Conservation (phyloP, 2,888 invertebrate genomes). For the Tridacna gigas region DNA sequence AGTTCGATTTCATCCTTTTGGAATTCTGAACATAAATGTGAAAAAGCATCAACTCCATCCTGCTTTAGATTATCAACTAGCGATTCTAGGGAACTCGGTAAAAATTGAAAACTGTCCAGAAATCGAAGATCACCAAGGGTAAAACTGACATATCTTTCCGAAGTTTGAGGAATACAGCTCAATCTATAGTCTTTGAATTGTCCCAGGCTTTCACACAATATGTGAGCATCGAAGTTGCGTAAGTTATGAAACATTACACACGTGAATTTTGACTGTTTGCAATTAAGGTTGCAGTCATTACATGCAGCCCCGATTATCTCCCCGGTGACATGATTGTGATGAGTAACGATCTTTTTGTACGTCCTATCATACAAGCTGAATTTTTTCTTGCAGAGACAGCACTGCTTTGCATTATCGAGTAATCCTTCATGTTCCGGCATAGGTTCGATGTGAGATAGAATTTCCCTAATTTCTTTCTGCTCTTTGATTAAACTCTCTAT, state of each 20-base stretch:
- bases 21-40: constrained; percentile 36
- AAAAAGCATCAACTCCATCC: constrained; percentile 40
- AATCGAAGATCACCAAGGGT: constrained; percentile 46
- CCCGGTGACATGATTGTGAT: constrained; percentile 48
- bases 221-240: constrained; percentile 43
- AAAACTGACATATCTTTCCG: constrained; percentile 52
- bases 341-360: constrained; percentile 27
- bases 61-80: constrained; percentile 38
- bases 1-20: constrained; percentile 15
- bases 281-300: constrained; percentile 42
- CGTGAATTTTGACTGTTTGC: constrained; percentile 32
- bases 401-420: constrained; percentile 17
- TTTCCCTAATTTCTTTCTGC: constrained; percentile 37
- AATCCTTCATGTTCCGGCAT: constrained; percentile 33
- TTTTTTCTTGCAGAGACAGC: constrained; percentile 40
- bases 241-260: constrained; percentile 50
- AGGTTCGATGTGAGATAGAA: constrained; percentile 37
- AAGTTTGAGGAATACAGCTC: constrained; percentile 43
- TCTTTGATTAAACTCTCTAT: constrained; percentile 47
- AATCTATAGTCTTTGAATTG: constrained; percentile 39
- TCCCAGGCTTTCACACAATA: constrained; percentile 28
- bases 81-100: constrained; percentile 36
- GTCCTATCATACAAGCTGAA: constrained; percentile 37
- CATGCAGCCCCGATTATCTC: constrained; percentile 38
- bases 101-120: constrained; percentile 55